Evolutionary conservation across 1,140 invertebrate genomes (phyloP).

Genomic region (Drosophila repletoides): DNA sequence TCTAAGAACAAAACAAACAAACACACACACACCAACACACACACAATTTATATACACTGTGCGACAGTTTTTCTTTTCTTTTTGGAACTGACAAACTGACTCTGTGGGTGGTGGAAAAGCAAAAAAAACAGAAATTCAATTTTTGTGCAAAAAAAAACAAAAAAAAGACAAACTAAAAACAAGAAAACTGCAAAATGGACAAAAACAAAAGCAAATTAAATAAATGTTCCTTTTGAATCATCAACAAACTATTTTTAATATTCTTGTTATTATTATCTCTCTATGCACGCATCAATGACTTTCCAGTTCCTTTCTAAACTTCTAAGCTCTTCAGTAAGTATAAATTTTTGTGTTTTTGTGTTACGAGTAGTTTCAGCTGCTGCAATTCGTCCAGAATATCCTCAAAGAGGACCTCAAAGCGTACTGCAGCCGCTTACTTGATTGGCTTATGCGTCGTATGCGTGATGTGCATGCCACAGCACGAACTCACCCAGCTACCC

Average conservation of each 20-base stretch:
- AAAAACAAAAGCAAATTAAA: conserved; percentile 71
- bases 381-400: no score
- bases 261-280: conserved; percentile 23
- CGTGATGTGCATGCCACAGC: conserved; percentile 40
- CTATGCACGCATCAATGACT: conserved; percentile 25
- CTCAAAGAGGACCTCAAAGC: no score
- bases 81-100: conserved; percentile 25
- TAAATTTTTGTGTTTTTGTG: background rate
- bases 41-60: conserved; percentile 18
- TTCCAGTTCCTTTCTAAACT: background rate
- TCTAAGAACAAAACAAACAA: no score
- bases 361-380: background rate
- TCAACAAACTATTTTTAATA: conserved; percentile 55
- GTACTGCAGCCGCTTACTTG: conserved; percentile 1
- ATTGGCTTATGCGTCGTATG: conserved; percentile 46
- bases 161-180: conserved; percentile 24
- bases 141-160: conserved; percentile 56
- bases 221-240: conserved; percentile 80
- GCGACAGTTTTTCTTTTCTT: conserved; percentile 35
- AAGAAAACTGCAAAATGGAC: conserved; percentile 22
- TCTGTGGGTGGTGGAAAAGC: conserved; percentile 51
- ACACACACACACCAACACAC: conserved; percentile 13
- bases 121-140: conserved; percentile 71
- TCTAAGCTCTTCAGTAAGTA: conserved; percentile 8
- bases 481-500: conserved; percentile 16